Evolutionary conservation across 2,888 invertebrate species (phyloP), one percentile per base, ranked within the genome.

Genomic region (Cataglyphis altisquamis): DNA sequence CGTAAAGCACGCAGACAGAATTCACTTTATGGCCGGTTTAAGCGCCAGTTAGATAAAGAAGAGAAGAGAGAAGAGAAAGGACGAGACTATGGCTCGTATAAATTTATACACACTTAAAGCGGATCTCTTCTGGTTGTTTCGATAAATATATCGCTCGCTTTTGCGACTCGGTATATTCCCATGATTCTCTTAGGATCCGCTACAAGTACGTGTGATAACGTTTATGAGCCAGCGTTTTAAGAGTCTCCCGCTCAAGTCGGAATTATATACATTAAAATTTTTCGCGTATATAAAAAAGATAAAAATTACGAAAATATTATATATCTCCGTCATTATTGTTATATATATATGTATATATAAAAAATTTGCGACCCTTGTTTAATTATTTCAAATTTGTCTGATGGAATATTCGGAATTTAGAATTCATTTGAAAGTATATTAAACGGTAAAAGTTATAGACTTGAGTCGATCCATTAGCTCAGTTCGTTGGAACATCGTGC

Each of bases 1-100:
- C 89, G 87, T 90, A 89, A 90, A 90, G 77, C 75, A 75, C 63
- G 67, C 83, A 57, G 89, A 86, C 86, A 68, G 85, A 86, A 83
- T 86, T 80, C 81, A 74, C 75, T 90, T 89, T 90, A 90, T 84
- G 84, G 66, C 45, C 60, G 60, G 72, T 64, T 80, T 70, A 72
- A 72, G 60, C 60, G 60, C 60, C 78, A 70, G 78, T 45, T 70
- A 70, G 70, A 78, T n/a, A 52, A 48, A 18, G 48, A 48, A 18
- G 48, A 18, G 52, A 52, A n/a, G 6, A n/a, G 45, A 45, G 15
- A 45, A 45, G 3, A 45, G 15, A 45, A 5, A 45, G 5, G 15
- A 15, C 15, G 45, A 45, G 45, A 45, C 70, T 60, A 41, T 21
- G 57, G 41, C 45, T 60, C 78, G 39, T 72, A 80, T 80, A 80